phyloP scores from a whole-genome alignment of 2,888 invertebrate genomes.

The Saturnia pavonia region DNA sequence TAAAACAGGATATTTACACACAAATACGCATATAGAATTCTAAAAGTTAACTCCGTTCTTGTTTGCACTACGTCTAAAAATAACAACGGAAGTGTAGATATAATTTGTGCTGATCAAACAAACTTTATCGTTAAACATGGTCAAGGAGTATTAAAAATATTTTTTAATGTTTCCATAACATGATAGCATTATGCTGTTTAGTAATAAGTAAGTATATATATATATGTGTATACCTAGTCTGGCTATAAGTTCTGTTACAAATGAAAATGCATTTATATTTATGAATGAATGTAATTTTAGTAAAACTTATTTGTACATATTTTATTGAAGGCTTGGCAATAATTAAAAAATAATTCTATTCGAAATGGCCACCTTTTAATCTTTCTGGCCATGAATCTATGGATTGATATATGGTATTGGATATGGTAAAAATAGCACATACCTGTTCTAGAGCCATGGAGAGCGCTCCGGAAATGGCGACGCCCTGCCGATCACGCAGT shows the following conservation, averaged over 20 bases:
- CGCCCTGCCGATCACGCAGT: constrained; percentile 90
- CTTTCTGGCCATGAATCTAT: too few relatives aligned
- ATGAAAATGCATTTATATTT: too few relatives aligned
- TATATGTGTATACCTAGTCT: too few relatives aligned
- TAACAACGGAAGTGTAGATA: constrained; percentile 61
- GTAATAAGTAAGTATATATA: background rate
- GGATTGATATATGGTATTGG: too few relatives aligned
- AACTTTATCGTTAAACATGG: constrained; percentile 43
- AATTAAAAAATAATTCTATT: too few relatives aligned
- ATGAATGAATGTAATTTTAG: too few relatives aligned
- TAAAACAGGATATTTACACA: constrained; percentile 18
- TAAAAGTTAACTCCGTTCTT: constrained; percentile 36
- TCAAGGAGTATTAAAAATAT: constrained; percentile 23
- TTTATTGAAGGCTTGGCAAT: too few relatives aligned
- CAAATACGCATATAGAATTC: constrained; percentile 25
- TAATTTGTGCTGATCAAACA: constrained; percentile 58
- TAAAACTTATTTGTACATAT: too few relatives aligned
- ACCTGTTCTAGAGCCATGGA: constrained; percentile 94
- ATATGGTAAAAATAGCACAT: too few relatives aligned
- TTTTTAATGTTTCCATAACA: background rate
- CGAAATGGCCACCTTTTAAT: too few relatives aligned
- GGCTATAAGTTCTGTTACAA: too few relatives aligned
- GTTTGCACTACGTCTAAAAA: constrained; percentile 53
- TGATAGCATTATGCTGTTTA: background rate
- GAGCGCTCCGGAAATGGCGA: constrained; percentile 94